These are phyloP conservation scores for Chrysopilus asiliformis DNA, from an alignment of 2,888 invertebrate genomes.

Conservation along the genomic window DNA sequence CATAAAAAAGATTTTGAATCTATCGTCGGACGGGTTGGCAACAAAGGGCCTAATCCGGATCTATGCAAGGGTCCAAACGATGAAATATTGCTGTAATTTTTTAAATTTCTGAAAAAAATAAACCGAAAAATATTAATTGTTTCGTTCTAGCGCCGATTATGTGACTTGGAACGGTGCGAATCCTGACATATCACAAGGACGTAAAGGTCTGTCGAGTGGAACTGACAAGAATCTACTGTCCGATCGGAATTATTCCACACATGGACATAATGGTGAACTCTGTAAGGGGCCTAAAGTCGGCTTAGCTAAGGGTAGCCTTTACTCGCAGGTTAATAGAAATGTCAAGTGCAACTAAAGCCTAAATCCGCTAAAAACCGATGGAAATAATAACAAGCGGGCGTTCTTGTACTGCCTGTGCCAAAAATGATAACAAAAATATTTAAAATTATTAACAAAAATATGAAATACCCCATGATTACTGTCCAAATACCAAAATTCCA, in stretches of 20 bases:
- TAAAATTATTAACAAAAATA: too few relatives aligned
- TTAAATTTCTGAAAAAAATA: too few relatives aligned
- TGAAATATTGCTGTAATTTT: slow-evolving; percentile 56
- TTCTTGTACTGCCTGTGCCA: too few relatives aligned
- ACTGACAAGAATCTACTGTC: slow-evolving; percentile 37
- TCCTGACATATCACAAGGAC: slow-evolving; percentile 43
- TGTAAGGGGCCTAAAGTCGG: slow-evolving; percentile 59
- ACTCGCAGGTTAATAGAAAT: slow-evolving; percentile 37
- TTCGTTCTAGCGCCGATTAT: slow-evolving; percentile 53
- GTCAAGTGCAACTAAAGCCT: slow-evolving; percentile 32
- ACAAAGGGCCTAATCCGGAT: slow-evolving; percentile 55
- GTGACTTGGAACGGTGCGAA: slow-evolving; percentile 75
- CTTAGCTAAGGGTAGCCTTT: slow-evolving; percentile 66
- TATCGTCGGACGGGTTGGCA: slow-evolving; percentile 28
- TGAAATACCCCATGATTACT: too few relatives aligned
- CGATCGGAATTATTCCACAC: slow-evolving; percentile 40
- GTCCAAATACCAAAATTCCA: too few relatives aligned
- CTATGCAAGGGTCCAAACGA: slow-evolving; percentile 70
- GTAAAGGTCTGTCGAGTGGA: slow-evolving; percentile 40
- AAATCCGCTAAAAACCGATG: too few relatives aligned
- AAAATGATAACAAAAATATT: too few relatives aligned
- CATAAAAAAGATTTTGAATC: slow-evolving; percentile 28
- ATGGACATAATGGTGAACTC: slow-evolving; percentile 51
- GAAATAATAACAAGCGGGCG: too few relatives aligned
- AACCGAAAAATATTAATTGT: neutral